Evolutionary conservation across 2,888 invertebrate genomes (phyloP).

Genomic region (Drosophila longiperda): DNA sequence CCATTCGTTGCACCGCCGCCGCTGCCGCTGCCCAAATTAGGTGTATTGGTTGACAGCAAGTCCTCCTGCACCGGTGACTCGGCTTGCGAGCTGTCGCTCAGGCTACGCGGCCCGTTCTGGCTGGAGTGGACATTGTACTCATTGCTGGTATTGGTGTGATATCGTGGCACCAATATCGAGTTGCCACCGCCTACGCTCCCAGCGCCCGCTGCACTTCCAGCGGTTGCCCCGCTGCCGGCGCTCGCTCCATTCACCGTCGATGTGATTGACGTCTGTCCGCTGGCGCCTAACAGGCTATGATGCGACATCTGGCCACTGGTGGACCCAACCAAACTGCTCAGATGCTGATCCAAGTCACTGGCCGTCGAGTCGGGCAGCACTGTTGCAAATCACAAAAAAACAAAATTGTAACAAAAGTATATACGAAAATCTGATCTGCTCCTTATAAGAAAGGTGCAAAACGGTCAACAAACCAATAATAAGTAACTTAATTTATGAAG

Average conservation of each 20-base stretch:
- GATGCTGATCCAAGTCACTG: constrained; percentile 90
- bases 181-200: constrained; percentile 70
- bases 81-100: constrained; percentile 93
- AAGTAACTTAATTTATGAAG: not conserved
- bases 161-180: constrained; percentile 88
- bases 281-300: constrained; percentile 84
- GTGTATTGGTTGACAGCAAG: constrained; percentile 88
- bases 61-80: constrained; percentile 94
- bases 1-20: constrained; percentile 78
- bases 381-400: constrained; percentile 75
- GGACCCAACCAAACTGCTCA: constrained; percentile 88
- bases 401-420: not conserved
- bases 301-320: constrained; percentile 86
- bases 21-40: constrained; percentile 87
- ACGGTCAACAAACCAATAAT: not conserved
- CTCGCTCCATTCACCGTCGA: constrained; percentile 82
- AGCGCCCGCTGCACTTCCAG: constrained; percentile 50
- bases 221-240: constrained; percentile 62
- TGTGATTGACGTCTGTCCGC: constrained; percentile 85
- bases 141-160: constrained; percentile 87
- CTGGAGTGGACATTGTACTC: constrained; percentile 87
- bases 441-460: not conserved
- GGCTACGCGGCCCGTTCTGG: constrained; percentile 89
- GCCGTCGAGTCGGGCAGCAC: constrained; percentile 92
- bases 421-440: not conserved